Base-by-base conservation (phyloP, 2,797 vertebrate species). In the Pseudomugil tenellus region DNA sequence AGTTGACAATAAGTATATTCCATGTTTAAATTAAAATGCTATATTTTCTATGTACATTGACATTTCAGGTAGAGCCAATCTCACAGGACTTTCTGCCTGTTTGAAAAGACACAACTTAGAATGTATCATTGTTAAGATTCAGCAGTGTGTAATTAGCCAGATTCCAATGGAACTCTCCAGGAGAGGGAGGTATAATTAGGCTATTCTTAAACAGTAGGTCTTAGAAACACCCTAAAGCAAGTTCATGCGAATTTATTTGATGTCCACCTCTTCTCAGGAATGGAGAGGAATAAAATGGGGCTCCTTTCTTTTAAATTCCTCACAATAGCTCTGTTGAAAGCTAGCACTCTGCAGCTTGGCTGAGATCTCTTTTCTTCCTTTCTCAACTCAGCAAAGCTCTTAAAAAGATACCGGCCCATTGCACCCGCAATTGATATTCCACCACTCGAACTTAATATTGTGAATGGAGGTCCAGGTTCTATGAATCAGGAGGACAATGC, bases 391-490 rank as follows among this genome's bases (percentile, higher is more conserved):
- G 92, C 88, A 91, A 92, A 91, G 87, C 86, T 76, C 76, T 82
- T 88, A 90, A 90, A 92, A 88, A 91, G 88, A 93, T 90, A 90
- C 81, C 83, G 86, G 86, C 80, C 88, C 91, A 91, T 86, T 91
- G 91, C 89, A 92, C 89, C 87, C 81, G 87, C 93, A 93, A 93
- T 92, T 91, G 92, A 89, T 92, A 91, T 92, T 80, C 91, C 90
- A 94, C 94, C 93, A 95, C 91, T 95, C 91, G 88, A 91, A 93
- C 93, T 92, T 93, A 92, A 93, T 92, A 92, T 92, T 89, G 88
- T 92, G 92, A 95, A 94, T 95, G 93, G 95, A 91, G 85, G 92
- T 92, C 95, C 95, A 95, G 93, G 92, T 84, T 93, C 92, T 84
- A 91, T 93, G 93, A 94, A 94, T 93, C 90, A 93, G 72, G 84